A percentile compares a stretch with the other conserved stretches of the same genome.
Conservation (phyloP, 2,888 invertebrate species). For the Tipula helvola region DNA sequence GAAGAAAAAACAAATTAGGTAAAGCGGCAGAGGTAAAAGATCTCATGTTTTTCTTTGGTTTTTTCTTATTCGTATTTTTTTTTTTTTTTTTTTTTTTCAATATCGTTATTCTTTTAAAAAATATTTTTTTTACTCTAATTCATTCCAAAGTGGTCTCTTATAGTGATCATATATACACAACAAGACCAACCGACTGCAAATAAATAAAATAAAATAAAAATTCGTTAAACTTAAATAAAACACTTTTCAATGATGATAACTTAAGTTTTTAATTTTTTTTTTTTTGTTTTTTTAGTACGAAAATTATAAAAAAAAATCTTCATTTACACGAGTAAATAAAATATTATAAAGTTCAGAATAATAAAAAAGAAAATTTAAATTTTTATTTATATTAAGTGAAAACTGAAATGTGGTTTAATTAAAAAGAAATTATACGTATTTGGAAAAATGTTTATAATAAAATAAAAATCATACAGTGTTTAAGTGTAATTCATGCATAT, state of each 20-base stretch:
- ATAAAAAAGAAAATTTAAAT: background rate
- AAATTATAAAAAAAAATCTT: background rate
- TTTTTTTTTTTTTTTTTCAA: background rate
- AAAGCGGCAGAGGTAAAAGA: constrained; percentile 7
- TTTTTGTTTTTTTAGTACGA: background rate
- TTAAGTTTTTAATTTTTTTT: background rate
- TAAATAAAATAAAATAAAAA: background rate
- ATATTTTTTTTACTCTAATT: constrained; percentile 8
- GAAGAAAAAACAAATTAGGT: constrained; percentile 6
- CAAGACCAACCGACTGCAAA: background rate
- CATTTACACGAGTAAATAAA: no score
- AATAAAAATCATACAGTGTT: background rate
- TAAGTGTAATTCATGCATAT: background rate
- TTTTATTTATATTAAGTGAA: background rate
- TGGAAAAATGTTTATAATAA: background rate
- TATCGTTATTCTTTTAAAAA: constrained; percentile 4
- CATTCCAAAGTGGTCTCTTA: constrained; percentile 8
- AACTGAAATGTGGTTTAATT: background rate
- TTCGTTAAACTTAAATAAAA: background rate
- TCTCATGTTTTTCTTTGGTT: constrained; percentile 6
- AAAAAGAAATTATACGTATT: background rate
- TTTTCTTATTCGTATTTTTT: constrained; percentile 5
- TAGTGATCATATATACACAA: background rate
- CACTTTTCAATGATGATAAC: background rate
- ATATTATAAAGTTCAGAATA: background rate